Percentiles rank a stretch among this genome's conserved stretches.
Evolutionary conservation across 1,140 invertebrate genomes (phyloP).

Genomic region (Drosophila hydei): DNA sequence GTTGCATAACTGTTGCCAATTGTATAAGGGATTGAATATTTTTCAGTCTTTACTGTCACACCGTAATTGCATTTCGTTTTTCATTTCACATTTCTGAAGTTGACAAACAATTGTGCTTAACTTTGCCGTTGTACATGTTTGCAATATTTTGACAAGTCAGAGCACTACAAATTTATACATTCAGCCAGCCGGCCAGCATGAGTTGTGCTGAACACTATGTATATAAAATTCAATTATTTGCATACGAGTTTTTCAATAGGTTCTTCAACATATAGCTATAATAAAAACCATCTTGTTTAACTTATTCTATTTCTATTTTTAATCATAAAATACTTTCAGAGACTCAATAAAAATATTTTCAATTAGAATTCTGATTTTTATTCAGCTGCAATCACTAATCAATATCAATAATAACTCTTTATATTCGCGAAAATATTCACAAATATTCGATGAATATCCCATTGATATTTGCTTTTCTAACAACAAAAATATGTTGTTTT

Average conservation of each 20-base stretch:
- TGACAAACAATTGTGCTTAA: constrained; percentile 2
- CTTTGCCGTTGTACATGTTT: constrained; percentile 1
- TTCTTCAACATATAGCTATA: no score
- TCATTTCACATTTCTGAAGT: constrained; percentile 14
- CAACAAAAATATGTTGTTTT: no score
- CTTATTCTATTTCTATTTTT: no score
- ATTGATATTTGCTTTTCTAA: no score
- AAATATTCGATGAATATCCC: no score
- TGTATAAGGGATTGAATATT: constrained; percentile 20
- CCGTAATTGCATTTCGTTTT: constrained; percentile 15
- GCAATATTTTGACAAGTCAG: not conserved
- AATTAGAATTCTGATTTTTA: no score
- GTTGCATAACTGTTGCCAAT: constrained; percentile 10
- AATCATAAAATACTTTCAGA: no score
- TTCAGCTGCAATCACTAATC: no score
- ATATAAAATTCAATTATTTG: not conserved
- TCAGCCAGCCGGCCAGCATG: not conserved
- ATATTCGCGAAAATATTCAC: no score
- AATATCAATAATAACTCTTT: no score
- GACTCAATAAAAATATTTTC: no score
- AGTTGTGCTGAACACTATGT: not conserved
- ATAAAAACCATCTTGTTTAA: no score
- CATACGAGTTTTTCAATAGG: not conserved
- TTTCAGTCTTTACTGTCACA: constrained; percentile 1
- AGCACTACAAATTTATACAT: not conserved